phyloP scores from a whole-genome alignment of 2,888 invertebrate species.

The Drosophila merina region DNA sequence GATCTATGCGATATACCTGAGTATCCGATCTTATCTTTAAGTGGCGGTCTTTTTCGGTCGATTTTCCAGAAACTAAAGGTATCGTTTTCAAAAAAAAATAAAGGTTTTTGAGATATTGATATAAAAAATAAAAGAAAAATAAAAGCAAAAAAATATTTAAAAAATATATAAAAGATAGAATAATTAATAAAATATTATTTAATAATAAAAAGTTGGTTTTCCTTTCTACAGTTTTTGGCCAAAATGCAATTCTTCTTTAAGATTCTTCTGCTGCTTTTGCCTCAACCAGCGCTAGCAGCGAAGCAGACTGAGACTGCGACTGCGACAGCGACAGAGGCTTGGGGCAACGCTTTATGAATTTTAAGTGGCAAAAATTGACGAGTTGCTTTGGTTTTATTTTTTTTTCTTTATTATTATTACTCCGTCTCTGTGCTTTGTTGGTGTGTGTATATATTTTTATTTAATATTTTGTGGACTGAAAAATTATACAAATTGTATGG shows the following conservation, averaged over 20 bases:
- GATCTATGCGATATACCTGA: slow-evolving; percentile 49
- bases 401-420: slow-evolving; percentile 59
- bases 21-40: not conserved
- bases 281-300: not conserved
- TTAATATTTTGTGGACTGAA: slow-evolving; percentile 66
- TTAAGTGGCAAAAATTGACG: slow-evolving; percentile 74
- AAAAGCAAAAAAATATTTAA: not conserved
- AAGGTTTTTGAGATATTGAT: not conserved
- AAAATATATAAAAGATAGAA: not conserved
- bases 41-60: not conserved
- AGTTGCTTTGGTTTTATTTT: slow-evolving; percentile 75
- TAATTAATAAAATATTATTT: not conserved
- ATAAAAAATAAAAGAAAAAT: not conserved
- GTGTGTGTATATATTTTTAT: slow-evolving; percentile 50
- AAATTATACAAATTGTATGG: slow-evolving; percentile 70
- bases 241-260: slow-evolving; percentile 19
- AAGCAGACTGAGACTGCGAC: not conserved
- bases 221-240: not conserved
- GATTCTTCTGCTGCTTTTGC: not conserved
- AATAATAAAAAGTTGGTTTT: too few relatives aligned
- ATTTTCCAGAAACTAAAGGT: slow-evolving; percentile 10
- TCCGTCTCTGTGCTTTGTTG: slow-evolving; percentile 16
- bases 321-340: slow-evolving; percentile 14
- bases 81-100: slow-evolving; percentile 4
- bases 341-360: slow-evolving; percentile 74